Base-by-base conservation (phyloP, 2,113 vertebrate genomes). In the Ellobius talpinus region DNA sequence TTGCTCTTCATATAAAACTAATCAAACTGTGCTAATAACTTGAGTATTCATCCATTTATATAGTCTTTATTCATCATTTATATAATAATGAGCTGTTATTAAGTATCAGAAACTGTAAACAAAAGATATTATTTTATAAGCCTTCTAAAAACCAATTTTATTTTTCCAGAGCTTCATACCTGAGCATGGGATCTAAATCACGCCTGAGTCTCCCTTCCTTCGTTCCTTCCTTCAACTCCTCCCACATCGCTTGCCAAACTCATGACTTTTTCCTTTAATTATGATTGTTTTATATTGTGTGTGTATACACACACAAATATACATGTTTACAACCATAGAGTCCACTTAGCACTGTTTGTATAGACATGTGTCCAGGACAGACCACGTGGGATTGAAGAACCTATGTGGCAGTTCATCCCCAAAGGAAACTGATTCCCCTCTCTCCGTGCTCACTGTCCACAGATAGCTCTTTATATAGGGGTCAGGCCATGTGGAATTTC, bases 21-120 rank as follows among this genome's bases (percentile, higher is more conserved):
- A 42, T 14, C 12, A 89, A 78, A 74, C 45, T 66, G 12, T 90
- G 26, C n/a, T 33, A 68, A 92, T 63, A 70, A 12, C 65, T 73
- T 89, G 91, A 85, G 23, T 39, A 42, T 73, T 92, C 63, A 91
- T 45, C 92, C 29, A 88, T 50, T 63, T 58, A 93, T 65, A 47
- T 17, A 82, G 55, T 76, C 29, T 65, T 61, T 23, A 82, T 61
- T 12, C 21, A 65, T 24, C 68, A 72, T 19, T 77, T 85, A 33
- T 70, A 19, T 70, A 70, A 70, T n/a, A 70, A 70, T 19, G 36
- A 70, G 19, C 65, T n/a, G 16, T 70, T 70, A 70, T 70, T n/a
- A 70, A 24, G 5, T 78, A 88, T 39, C 13, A 84, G 33, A 63
- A 31, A 76, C 42, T 81, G 5, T 45, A n/a, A 91, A 47, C 24